These are phyloP conservation scores for Limnodromus scolopaceus DNA, from an alignment of 2,797 vertebrate species.

Conservation along the genomic window DNA sequence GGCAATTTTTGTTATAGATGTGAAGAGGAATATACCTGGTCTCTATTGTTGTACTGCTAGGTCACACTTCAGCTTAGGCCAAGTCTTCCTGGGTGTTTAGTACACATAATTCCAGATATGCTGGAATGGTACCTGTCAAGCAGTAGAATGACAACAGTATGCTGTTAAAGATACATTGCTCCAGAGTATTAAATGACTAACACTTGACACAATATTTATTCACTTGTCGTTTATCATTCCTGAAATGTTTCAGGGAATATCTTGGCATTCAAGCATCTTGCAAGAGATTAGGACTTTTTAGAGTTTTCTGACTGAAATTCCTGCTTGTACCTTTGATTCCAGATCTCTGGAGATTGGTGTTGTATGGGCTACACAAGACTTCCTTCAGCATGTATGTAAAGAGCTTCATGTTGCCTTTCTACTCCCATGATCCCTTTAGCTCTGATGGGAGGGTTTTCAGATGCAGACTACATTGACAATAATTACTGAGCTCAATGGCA, in stretches of 20 bases:
- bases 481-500: neutral
- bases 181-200: neutral
- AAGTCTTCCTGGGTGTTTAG: neutral
- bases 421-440: neutral
- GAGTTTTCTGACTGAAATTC: neutral
- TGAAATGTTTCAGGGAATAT: neutral
- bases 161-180: neutral
- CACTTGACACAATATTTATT: slow-evolving; percentile 48
- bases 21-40: neutral
- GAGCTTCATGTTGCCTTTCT: neutral
- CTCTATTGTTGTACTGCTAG: neutral
- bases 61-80: neutral
- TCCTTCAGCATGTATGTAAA: neutral
- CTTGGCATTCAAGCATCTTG: neutral
- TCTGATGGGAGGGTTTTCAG: neutral
- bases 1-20: neutral
- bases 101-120: neutral
- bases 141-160: neutral
- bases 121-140: neutral
- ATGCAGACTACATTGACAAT: neutral
- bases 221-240: neutral
- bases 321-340: neutral
- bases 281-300: neutral
- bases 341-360: neutral
- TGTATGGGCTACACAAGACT: neutral